These are phyloP conservation scores for Cossypha heuglini DNA, from an alignment of 2,797 vertebrate species.

Conservation along the genomic window DNA sequence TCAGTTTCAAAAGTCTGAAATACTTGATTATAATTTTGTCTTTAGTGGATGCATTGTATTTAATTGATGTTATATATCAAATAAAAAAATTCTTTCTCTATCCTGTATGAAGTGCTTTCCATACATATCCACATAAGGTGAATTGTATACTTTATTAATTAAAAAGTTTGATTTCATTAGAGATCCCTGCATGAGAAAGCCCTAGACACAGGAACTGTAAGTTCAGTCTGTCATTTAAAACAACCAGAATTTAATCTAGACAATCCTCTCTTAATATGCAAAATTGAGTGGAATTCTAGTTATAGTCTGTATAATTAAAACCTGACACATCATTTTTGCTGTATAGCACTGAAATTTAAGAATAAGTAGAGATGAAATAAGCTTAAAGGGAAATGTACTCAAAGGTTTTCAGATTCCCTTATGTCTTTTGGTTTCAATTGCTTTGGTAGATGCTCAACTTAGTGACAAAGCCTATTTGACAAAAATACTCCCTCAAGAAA, in stretches of 20 bases:
- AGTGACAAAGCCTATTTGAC: not conserved
- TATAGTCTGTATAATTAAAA: not conserved
- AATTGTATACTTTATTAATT: not conserved
- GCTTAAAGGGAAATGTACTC: not conserved
- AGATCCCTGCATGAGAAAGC: not conserved
- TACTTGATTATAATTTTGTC: not conserved
- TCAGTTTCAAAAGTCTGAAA: not conserved
- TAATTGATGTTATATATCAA: not conserved
- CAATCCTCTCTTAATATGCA: not conserved
- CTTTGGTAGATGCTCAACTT: not conserved
- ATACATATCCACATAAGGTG: not conserved
- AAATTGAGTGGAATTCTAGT: not conserved
- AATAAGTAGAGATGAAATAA: not conserved
- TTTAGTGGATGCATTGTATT: not conserved
- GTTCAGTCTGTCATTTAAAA: not conserved
- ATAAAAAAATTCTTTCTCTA: not conserved
- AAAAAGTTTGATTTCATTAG: not conserved
- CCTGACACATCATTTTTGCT: not conserved
- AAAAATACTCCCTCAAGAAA: conserved; percentile 26
- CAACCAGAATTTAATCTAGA: not conserved
- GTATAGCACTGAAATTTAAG: not conserved
- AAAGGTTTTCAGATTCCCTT: not conserved
- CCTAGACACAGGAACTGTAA: not conserved
- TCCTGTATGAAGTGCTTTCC: not conserved
- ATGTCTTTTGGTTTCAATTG: not conserved